Evolutionary conservation across 2,113 vertebrate genomes (phyloP).

Genomic region (Diglossa brunneiventris): DNA sequence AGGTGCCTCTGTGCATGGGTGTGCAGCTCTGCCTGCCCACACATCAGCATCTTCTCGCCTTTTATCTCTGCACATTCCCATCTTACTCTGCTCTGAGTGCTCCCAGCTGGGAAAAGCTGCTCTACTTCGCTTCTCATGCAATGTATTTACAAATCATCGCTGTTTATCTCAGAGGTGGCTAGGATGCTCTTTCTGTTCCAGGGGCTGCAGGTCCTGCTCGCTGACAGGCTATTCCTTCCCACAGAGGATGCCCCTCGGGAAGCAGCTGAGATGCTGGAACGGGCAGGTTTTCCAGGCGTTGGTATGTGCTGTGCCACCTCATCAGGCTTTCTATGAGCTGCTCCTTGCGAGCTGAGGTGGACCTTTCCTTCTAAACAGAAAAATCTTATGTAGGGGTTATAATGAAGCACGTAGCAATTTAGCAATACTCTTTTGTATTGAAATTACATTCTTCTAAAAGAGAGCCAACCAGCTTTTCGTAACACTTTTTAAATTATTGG

Average conservation of each 20-base stretch:
- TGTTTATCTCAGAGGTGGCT: background rate
- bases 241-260: background rate
- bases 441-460: background rate
- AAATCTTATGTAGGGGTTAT: accelerated
- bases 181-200: accelerated
- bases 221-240: too few relatives aligned
- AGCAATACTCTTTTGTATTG: background rate
- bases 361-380: background rate
- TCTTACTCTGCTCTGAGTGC: accelerated
- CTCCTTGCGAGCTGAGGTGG: background rate
- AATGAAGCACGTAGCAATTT: background rate
- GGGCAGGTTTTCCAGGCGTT: background rate
- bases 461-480: background rate
- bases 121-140: background rate
- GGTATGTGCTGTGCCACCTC: accelerated
- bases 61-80: background rate
- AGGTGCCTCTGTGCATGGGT: accelerated
- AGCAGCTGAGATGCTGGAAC: background rate
- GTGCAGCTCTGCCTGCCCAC: background rate
- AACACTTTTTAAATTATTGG: background rate
- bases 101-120: background rate
- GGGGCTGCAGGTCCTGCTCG: accelerated
- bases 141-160: accelerated
- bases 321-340: background rate
- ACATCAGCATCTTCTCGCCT: accelerated